Conservation (phyloP, 2,797 vertebrate species). For the Megalops cyprinoides region DNA sequence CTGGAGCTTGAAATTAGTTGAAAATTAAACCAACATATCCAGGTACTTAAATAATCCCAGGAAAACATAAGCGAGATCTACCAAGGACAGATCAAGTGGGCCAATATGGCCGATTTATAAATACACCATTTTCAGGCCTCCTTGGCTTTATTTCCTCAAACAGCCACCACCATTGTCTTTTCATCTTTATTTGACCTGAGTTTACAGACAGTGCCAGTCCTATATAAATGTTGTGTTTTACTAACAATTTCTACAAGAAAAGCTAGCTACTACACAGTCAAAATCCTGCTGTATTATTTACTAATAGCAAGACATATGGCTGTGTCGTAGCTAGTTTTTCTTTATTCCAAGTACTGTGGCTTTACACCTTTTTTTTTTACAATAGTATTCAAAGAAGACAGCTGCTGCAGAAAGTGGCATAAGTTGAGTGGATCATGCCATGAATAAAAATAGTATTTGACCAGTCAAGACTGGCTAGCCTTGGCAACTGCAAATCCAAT, state of each 20-base stretch:
- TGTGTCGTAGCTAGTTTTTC: background rate
- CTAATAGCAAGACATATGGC: background rate
- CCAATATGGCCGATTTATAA: background rate
- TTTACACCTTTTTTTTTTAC: background rate
- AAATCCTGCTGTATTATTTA: no score
- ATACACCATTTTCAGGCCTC: background rate
- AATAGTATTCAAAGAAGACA: background rate
- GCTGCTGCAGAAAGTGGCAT: background rate
- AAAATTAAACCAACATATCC: no score
- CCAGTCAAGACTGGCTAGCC: slow-evolving; percentile 31
- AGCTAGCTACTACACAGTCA: no score
- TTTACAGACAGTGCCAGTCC: no score
- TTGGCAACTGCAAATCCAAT: slow-evolving; percentile 44
- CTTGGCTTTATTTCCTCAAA: background rate
- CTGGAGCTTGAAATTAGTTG: no score
- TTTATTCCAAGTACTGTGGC: background rate
- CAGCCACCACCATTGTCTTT: background rate
- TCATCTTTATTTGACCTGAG: background rate
- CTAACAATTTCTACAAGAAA: no score
- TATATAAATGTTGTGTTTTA: no score
- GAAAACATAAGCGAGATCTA: background rate
- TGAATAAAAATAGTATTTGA: slow-evolving; percentile 53
- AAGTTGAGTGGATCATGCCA: slow-evolving; percentile 35
- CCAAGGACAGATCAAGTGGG: no score
- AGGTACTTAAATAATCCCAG: no score